Percentiles rank a stretch among this genome's conserved stretches.
These are phyloP conservation scores for Malurus elegans DNA, from an alignment of 2,113 vertebrate species.

Conservation along the genomic window DNA sequence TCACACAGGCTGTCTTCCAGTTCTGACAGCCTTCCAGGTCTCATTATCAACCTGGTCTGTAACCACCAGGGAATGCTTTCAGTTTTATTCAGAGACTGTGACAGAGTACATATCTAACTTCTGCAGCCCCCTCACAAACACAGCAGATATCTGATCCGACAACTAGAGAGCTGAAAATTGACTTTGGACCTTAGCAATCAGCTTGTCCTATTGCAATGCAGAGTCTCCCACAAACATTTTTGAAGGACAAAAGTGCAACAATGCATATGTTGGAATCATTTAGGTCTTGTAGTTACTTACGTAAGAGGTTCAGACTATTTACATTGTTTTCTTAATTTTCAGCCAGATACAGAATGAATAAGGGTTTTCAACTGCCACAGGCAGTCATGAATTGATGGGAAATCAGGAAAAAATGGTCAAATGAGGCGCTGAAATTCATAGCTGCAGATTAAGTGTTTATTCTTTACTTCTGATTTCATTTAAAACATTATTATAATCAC, in stretches of 20 bases:
- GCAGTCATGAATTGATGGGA: background rate
- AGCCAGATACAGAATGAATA: background rate
- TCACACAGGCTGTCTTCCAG: background rate
- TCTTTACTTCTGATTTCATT: constrained; percentile 14
- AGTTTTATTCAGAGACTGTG: background rate
- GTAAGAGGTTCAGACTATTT: background rate
- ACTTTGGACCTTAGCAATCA: background rate
- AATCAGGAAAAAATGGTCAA: background rate
- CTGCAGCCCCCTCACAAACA: background rate
- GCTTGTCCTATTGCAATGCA: background rate
- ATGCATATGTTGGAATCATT: background rate
- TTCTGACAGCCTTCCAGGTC: background rate
- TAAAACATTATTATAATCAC: constrained; percentile 16
- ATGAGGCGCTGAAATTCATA: background rate
- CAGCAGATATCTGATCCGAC: background rate
- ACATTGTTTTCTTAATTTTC: background rate
- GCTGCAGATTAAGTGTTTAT: background rate
- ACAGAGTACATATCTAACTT: background rate
- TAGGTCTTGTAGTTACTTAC: background rate
- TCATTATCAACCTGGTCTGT: background rate
- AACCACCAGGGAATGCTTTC: background rate
- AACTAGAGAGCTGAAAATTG: background rate
- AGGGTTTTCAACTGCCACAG: background rate
- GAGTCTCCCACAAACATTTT: background rate
- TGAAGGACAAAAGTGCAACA: background rate